phyloP scores from a whole-genome alignment of 2,888 invertebrate species.

The Meliscaeva auricollis region DNA sequence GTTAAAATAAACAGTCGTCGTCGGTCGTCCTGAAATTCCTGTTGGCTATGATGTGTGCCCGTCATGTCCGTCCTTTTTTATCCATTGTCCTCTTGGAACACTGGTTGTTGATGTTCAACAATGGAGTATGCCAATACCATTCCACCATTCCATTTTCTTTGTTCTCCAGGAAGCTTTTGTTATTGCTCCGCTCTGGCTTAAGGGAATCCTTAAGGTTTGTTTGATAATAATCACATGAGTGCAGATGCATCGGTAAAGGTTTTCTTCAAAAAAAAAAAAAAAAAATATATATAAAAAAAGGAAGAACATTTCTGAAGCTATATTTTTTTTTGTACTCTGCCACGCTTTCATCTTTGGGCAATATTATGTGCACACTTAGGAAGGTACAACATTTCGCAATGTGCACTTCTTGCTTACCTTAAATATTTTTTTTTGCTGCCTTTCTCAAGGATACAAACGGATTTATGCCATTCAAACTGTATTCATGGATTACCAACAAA shows the following conservation, averaged over 20 bases:
- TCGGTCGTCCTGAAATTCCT: no score
- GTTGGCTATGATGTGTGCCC: no score
- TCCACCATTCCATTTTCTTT: constrained; percentile 7
- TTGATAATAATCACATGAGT: constrained; percentile 69
- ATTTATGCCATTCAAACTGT: constrained; percentile 34
- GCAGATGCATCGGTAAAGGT: constrained; percentile 56
- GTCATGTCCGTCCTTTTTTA: no score
- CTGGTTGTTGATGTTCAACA: constrained; percentile 10
- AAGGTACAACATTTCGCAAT: background rate
- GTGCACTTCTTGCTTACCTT: constrained; percentile 11
- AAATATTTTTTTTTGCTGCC: background rate
- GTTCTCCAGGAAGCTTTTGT: constrained; percentile 26
- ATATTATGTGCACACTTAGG: constrained; percentile 6
- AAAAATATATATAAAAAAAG: constrained; percentile 1
- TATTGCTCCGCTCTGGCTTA: constrained; percentile 24
- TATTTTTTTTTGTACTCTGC: constrained; percentile 6
- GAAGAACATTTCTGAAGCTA: background rate
- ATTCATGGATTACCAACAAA: constrained; percentile 26
- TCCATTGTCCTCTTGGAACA: no score
- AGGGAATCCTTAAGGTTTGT: constrained; percentile 51
- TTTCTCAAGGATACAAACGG: constrained; percentile 26
- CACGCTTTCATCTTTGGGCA: constrained; percentile 18
- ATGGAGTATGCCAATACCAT: background rate
- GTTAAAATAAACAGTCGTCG: no score
- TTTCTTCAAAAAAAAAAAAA: constrained; percentile 22